Percentiles rank a stretch among this genome's conserved stretches.
Evolutionary conservation across 2,113 vertebrate genomes (phyloP).

Genomic region (Megaptera novaeangliae): DNA sequence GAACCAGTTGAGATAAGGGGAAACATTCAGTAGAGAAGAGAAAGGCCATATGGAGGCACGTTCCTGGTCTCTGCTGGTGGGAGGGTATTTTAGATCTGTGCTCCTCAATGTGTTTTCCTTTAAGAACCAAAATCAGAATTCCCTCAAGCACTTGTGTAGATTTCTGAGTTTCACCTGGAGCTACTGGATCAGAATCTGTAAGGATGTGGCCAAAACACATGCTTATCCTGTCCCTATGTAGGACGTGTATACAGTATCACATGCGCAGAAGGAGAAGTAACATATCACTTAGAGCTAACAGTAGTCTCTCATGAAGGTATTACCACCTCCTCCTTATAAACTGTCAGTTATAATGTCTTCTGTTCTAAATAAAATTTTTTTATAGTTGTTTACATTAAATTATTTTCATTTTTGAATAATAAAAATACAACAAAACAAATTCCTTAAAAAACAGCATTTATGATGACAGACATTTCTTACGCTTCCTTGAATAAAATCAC

Average conservation of each 20-base stretch:
- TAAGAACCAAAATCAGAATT: neutral
- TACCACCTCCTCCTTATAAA: neutral
- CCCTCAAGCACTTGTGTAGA: neutral
- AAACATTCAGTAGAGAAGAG: neutral
- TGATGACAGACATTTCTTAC: neutral
- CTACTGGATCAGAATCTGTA: neutral
- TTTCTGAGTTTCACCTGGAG: neutral
- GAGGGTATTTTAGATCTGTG: neutral
- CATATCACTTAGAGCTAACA: too few species aligned
- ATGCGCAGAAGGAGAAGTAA: fast-evolving
- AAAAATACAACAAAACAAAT: neutral
- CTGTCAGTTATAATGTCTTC: neutral
- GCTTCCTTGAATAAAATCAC: slow-evolving; percentile 7
- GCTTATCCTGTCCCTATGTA: neutral
- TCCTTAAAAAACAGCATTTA: neutral
- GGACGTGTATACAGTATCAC: fast-evolving
- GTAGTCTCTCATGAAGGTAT: neutral
- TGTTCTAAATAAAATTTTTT: neutral
- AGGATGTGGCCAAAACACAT: neutral
- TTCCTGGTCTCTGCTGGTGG: neutral
- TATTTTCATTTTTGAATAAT: neutral
- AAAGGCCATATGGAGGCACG: neutral
- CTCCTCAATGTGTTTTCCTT: neutral
- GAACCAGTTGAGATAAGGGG: neutral
- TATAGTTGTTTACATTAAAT: neutral